These are phyloP conservation scores for Lepidurus arcticus DNA, from an alignment of 1,140 invertebrate species.

Conservation along the genomic window DNA sequence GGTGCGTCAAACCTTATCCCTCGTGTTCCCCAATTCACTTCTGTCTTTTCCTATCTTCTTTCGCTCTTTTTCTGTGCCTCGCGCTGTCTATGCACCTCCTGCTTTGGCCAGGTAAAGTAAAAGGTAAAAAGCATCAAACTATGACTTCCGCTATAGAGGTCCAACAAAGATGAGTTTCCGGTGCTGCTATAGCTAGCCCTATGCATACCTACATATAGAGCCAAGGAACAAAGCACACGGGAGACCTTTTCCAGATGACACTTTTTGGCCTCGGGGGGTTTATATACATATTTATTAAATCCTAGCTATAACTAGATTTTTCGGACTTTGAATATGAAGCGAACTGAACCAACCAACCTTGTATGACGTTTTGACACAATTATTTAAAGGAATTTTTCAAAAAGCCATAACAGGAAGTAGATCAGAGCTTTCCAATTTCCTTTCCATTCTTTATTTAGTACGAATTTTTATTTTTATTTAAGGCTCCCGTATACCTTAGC, in stretches of 20 bases:
- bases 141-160: constrained; percentile 13
- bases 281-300: no score
- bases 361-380: no score
- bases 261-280: not conserved
- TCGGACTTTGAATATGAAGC: not conserved
- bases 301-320: not conserved
- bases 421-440: no score
- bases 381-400: no score
- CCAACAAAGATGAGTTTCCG: constrained; percentile 4
- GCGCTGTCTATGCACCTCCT: not conserved
- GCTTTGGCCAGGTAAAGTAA: not conserved
- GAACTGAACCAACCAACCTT: no score
- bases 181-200: not conserved
- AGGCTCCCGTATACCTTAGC: no score
- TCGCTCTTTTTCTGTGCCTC: not conserved
- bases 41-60: no score
- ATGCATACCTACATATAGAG: not conserved
- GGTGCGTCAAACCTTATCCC: not conserved
- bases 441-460: no score
- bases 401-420: no score
- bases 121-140: not conserved
- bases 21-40: not conserved
- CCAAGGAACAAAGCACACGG: not conserved
- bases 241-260: not conserved
- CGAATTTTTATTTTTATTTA: no score